Evolutionary conservation across 2,888 invertebrate species (phyloP).

Genomic region (Dynastes hyllus): DNA sequence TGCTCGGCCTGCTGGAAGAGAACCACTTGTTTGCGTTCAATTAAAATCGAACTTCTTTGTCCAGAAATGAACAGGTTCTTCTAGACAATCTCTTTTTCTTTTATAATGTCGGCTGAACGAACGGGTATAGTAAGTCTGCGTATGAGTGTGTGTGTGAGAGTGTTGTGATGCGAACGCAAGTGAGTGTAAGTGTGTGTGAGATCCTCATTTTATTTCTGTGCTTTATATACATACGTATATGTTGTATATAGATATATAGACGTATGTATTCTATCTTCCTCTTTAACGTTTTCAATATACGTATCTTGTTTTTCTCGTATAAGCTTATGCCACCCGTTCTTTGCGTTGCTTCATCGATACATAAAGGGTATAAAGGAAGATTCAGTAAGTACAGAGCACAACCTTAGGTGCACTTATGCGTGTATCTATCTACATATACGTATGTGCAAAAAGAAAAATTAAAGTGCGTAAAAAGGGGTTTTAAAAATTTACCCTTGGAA

Average conservation of each 20-base stretch:
- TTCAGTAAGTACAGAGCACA: neutral
- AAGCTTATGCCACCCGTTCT: slow-evolving; percentile 12
- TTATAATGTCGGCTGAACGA: slow-evolving; percentile 56
- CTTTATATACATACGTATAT: neutral
- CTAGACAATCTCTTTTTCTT: slow-evolving; percentile 63
- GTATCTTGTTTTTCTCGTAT: slow-evolving; percentile 19
- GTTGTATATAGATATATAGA: no score
- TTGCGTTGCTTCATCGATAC: neutral
- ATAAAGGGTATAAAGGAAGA: slow-evolving; percentile 7
- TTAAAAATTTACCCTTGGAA: no score
- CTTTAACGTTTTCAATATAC: neutral
- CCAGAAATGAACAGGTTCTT: slow-evolving; percentile 65
- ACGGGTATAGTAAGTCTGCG: slow-evolving; percentile 39
- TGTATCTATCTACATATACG: neutral
- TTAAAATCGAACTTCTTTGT: slow-evolving; percentile 62
- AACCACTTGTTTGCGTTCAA: slow-evolving; percentile 49
- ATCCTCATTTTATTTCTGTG: slow-evolving; percentile 47
- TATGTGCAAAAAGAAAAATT: neutral
- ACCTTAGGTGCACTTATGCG: neutral
- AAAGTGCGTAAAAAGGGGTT: no score
- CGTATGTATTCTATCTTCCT: neutral
- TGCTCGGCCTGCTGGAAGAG: slow-evolving; percentile 33
- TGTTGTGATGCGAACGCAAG: slow-evolving; percentile 2
- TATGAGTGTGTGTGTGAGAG: slow-evolving; percentile 30
- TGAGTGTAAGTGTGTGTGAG: slow-evolving; percentile 42